A percentile compares a stretch with the other conserved stretches of the same genome.
phyloP scores from a whole-genome alignment of 2,888 invertebrate species.

The Pardosa pseudoannulata region DNA sequence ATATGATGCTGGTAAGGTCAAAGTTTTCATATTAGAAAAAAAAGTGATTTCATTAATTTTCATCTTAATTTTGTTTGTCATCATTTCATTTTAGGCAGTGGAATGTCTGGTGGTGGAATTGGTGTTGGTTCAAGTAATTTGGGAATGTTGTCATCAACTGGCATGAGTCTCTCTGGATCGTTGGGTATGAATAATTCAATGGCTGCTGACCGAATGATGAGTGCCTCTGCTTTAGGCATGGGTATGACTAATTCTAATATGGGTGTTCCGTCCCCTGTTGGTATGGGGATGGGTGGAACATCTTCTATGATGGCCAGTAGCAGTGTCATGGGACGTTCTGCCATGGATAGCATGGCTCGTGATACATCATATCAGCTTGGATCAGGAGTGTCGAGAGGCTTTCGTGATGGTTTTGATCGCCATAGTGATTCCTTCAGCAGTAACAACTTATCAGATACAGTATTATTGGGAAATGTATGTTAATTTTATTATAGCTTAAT shows the following conservation, averaged over 20 bases:
- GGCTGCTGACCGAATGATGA: constrained; percentile 64
- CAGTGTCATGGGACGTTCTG: constrained; percentile 52
- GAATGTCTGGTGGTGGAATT: constrained; percentile 70
- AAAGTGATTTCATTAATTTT: no score
- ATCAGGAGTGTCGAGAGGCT: constrained; percentile 36
- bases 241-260: constrained; percentile 59
- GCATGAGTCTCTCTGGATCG: constrained; percentile 72
- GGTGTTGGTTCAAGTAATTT: constrained; percentile 71
- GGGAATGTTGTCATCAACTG: constrained; percentile 67
- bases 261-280: constrained; percentile 52
- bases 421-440: constrained; percentile 54
- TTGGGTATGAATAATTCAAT: constrained; percentile 73
- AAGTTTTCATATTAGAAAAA: no score
- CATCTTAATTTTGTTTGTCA: constrained; percentile 30
- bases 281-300: constrained; percentile 58
- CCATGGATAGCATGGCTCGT: constrained; percentile 51
- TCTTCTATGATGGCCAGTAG: constrained; percentile 58
- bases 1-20: no score
- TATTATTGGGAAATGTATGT: constrained; percentile 70
- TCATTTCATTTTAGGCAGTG: constrained; percentile 74
- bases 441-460: constrained; percentile 57
- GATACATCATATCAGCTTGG: constrained; percentile 46
- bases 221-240: constrained; percentile 73
- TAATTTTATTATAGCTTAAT: neutral
- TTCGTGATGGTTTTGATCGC: constrained; percentile 62